These are phyloP conservation scores for Perccottus glenii DNA, from an alignment of 2,113 vertebrate species.

Conservation along the genomic window DNA sequence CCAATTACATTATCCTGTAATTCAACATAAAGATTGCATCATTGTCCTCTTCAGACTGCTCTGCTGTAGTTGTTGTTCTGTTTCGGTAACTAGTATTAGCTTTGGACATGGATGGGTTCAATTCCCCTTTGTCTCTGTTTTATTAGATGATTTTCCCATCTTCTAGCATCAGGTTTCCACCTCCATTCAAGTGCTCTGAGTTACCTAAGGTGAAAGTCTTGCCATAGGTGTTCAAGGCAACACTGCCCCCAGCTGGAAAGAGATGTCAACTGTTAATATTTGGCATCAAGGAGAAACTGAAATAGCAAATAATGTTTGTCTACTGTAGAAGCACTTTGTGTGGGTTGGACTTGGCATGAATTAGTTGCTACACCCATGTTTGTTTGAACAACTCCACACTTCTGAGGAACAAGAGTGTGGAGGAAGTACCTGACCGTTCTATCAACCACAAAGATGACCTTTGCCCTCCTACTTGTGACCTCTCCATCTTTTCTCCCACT, in stretches of 20 bases:
- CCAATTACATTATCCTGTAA: not conserved
- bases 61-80: not conserved
- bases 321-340: no score
- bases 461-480: slow-evolving; percentile 41
- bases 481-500: slow-evolving; percentile 70
- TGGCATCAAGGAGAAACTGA: no score
- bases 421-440: not conserved
- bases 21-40: not conserved
- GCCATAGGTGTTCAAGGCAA: slow-evolving; percentile 16
- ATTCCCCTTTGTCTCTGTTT: slow-evolving; percentile 20
- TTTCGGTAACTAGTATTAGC: not conserved
- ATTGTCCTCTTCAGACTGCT: not conserved
- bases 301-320: no score
- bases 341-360: no score
- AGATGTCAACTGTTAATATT: not conserved
- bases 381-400: no score
- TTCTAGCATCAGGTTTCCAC: slow-evolving; percentile 20
- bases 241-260: slow-evolving; percentile 59
- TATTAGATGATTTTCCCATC: slow-evolving; percentile 10
- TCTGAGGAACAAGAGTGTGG: no score
- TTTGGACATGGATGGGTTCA: not conserved
- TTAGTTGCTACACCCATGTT: no score
- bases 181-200: slow-evolving; percentile 8
- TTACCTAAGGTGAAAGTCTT: slow-evolving; percentile 21
- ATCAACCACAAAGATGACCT: slow-evolving; percentile 14